These are phyloP conservation scores for Platysteira castanea DNA, from an alignment of 2,113 vertebrate genomes.

Conservation along the genomic window DNA sequence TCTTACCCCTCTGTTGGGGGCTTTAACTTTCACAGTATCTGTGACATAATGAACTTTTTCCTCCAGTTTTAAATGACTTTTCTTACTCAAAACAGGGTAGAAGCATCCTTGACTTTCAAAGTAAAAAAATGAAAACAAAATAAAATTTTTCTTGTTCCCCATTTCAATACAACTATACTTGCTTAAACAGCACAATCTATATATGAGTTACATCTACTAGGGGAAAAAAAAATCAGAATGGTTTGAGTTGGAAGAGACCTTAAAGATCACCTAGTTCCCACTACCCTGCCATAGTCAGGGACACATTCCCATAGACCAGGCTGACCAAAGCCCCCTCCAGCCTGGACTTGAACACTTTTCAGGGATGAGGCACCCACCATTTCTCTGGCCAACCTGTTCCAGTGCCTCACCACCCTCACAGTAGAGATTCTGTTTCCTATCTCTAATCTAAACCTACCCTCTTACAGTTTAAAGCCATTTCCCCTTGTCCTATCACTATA, in stretches of 20 bases:
- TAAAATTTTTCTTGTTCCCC: neutral
- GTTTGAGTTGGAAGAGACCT: neutral
- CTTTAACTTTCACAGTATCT: neutral
- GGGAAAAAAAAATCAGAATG: neutral
- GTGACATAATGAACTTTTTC: neutral
- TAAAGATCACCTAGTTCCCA: neutral
- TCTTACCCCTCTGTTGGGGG: neutral
- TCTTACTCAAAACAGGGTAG: neutral
- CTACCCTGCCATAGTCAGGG: neutral
- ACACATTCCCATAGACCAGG: neutral
- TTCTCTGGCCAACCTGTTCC: neutral
- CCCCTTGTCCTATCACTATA: neutral
- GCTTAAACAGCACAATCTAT: neutral
- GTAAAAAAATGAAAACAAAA: neutral
- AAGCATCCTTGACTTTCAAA: neutral
- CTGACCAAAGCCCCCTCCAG: neutral
- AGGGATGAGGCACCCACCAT: neutral
- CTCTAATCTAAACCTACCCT: neutral
- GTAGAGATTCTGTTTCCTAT: neutral
- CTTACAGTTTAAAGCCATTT: neutral
- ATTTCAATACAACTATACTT: neutral
- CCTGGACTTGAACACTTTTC: neutral
- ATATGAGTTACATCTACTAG: neutral
- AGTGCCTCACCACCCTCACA: neutral
- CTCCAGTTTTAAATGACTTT: neutral